Base-by-base conservation (phyloP, 2,888 invertebrate species). In the Sericinus montela region DNA sequence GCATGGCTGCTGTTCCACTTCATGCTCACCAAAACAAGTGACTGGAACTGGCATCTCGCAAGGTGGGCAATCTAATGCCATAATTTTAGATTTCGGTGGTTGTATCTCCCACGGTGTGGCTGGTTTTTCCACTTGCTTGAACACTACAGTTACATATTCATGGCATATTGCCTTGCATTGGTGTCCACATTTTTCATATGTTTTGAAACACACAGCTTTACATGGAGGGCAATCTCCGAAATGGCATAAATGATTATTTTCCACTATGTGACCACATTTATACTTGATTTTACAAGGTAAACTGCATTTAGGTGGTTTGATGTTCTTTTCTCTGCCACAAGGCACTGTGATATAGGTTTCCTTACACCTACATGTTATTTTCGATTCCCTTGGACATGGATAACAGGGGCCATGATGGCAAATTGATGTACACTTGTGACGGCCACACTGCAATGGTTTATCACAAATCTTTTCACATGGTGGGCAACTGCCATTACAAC, bases 321-420 rank as follows among this genome's bases (percentile, higher is more conserved):
- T 93, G 57, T 90, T 91, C 48, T 91, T 91, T 62, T 95, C 94
- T 49, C 94, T 90, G 0, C 98, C 98, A 80, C 98, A 98, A 0
- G 97, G 96, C 1, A 98, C 95, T 8, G 91, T 92, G 10, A 95
- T 85, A 37, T 91, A 91, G 1, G 95, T 96, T 51, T 89, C 89
- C 38, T 96, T 95, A 75, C 98, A 98, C 48, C 92, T 91, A 67
- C 98, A 98, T 13, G 93, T 90, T 1, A 93, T 90, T 57, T 92
- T 92, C 3, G 91, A 92, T 41, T 93, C 94, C 48, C 92, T 77
- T 1, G 91, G 92, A 62, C 97, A 97, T 0, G 97, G 97, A 75
- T 95, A 97, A 70, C 97, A 97, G 0, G 93, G 93, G 0, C 96
- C 95, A 56, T 90, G 91, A 66, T 97, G 97, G 70, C 97, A 97